phyloP scores from a whole-genome alignment of 2,113 vertebrate species.

The Cryptomyrus ogoouensis region DNA sequence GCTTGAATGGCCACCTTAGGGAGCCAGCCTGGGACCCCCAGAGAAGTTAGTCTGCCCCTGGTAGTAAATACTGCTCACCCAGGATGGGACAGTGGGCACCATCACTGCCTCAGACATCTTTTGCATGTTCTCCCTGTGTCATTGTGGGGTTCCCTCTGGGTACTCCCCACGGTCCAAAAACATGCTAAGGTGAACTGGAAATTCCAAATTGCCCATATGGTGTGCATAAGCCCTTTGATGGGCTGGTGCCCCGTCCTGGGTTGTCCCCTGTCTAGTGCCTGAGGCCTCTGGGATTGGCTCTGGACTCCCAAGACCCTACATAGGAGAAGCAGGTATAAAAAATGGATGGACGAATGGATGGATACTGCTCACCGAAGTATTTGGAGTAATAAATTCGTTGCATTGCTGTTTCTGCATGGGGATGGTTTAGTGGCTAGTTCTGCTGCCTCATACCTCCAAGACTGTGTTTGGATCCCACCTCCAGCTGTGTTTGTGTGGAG shows the following conservation, averaged over 20 bases:
- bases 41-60: not conserved
- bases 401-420: not conserved
- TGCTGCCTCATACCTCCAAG: not conserved
- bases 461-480: not conserved
- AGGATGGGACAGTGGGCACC: not conserved
- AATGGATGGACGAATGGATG: not conserved
- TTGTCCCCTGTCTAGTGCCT: not conserved
- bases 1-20: not conserved
- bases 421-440: not conserved
- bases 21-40: not conserved
- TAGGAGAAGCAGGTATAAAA: not conserved
- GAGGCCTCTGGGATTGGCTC: not conserved
- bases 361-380: not conserved
- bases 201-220: not conserved
- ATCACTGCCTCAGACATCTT: not conserved
- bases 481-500: not conserved
- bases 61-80: not conserved
- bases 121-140: not conserved
- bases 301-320: not conserved
- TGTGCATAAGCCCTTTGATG: not conserved
- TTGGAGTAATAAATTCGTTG: not conserved
- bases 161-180: no score
- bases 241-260: not conserved
- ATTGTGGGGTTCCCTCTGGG: no score
- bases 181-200: no score